Evolutionary conservation across 1,140 invertebrate genomes (phyloP).

Genomic region (Cydia strobilella): DNA sequence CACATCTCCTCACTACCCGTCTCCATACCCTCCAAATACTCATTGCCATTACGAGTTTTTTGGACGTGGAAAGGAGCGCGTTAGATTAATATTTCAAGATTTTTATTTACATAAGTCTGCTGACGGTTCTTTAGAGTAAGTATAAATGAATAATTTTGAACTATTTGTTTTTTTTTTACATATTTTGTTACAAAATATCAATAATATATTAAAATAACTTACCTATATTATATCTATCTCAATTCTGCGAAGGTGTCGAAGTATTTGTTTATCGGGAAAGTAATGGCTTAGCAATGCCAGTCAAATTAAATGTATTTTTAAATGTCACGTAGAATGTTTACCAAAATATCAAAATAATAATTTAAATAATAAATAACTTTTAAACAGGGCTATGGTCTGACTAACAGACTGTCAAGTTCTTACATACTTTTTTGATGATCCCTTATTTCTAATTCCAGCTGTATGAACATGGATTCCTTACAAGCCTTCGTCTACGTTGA

Average conservation of each 20-base stretch:
- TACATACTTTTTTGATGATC: neutral
- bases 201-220: too few relatives aligned
- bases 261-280: too few relatives aligned
- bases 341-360: too few relatives aligned
- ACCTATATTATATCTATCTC: too few relatives aligned
- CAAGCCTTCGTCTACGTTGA: conserved; percentile 89
- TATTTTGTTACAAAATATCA: too few relatives aligned
- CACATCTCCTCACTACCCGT: conserved; percentile 88
- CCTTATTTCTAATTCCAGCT: conserved; percentile 81
- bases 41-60: conserved; percentile 92
- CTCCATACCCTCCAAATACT: conserved; percentile 86
- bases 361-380: too few relatives aligned
- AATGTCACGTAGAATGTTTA: too few relatives aligned
- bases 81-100: conserved; percentile 74
- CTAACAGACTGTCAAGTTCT: too few relatives aligned
- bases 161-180: neutral
- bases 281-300: too few relatives aligned
- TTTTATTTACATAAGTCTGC: conserved; percentile 71
- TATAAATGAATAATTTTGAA: conserved; percentile 25
- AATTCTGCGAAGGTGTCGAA: too few relatives aligned
- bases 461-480: conserved; percentile 87
- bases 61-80: conserved; percentile 88
- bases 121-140: conserved; percentile 70
- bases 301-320: too few relatives aligned
- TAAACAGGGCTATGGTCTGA: too few relatives aligned